phyloP scores from a whole-genome alignment of 2,797 vertebrate genomes.

The Protosalanx chinensis region DNA sequence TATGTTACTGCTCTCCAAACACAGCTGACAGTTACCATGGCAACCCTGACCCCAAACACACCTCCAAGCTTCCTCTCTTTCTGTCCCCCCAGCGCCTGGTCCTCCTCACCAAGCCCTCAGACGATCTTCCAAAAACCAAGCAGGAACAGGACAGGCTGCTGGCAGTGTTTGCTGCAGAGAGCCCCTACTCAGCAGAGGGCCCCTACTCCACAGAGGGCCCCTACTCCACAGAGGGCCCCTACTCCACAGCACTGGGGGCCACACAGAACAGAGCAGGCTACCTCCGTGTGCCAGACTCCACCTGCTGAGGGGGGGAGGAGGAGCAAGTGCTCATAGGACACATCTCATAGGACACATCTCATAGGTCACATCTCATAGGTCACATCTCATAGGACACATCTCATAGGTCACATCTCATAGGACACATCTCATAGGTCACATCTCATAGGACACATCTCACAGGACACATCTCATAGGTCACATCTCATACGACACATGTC shows the following conservation, averaged over 20 bases:
- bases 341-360: neutral
- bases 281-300: slow-evolving; percentile 66
- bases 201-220: no score
- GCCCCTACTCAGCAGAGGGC: no score
- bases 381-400: no score
- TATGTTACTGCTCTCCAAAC: slow-evolving; percentile 44
- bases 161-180: slow-evolving; percentile 61
- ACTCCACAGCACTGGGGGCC: slow-evolving; percentile 13
- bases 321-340: neutral
- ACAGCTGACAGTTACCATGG: no score
- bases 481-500: no score
- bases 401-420: no score
- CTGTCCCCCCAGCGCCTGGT: slow-evolving; percentile 60
- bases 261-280: slow-evolving; percentile 55
- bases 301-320: slow-evolving; percentile 44
- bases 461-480: no score
- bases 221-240: slow-evolving; percentile 27
- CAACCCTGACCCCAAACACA: neutral
- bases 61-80: no score
- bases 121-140: slow-evolving; percentile 71
- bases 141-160: slow-evolving; percentile 69
- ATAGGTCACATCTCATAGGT: no score
- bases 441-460: no score
- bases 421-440: no score
- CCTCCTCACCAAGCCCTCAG: slow-evolving; percentile 64